Base-by-base conservation (phyloP, 1,140 invertebrate species). In the Scaptomyza graminum region DNA sequence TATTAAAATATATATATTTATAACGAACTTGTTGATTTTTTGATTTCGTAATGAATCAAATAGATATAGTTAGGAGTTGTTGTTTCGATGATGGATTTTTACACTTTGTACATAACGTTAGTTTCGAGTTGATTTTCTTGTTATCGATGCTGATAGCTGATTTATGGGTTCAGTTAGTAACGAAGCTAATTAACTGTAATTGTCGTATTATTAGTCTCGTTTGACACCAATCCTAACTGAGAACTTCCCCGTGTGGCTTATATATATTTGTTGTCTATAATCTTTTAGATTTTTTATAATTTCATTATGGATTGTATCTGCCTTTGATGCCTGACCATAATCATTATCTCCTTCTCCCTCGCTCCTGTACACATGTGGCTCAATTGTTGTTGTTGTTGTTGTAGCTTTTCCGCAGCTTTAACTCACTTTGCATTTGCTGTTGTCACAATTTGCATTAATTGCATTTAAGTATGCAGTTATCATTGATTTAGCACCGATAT, bases 391-490 rank as follows among this genome's bases (percentile, higher is more conserved):
- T n/a, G n/a, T n/a, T n/a, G n/a, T n/a, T n/a, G n/a, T 6, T 69
- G 59, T 60, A 51, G 64, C 37, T 74, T 71, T 74, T 73, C 64
- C 68, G 51, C 72, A 66, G 73, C 73, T 79, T 79, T 63, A 70
- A 55, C 44, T 74, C 70, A 74, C 59, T 74, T 87, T 80, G 78
- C 81, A 87, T 81, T 81, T 68, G 75, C 70, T 66, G 82, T 78
- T 87, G 83, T 88, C 83, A 87, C 83, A 88, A 88, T 88, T 88
- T 89, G 83, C 83, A 88, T 88, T 88, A 88, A 88, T 88, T 88
- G 79, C 69, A 65, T 55, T 78, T 88, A 88, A 88, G 83, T 67
- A 88, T 79, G 83, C 81, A 88, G 82, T 88, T 88, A 88, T 87
- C 79, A 88, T 88, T 88, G 83, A 88, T 88, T 88, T 88, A 88